phyloP scores from a whole-genome alignment of 2,797 vertebrate species.

The Pseudomugil gertrudae region DNA sequence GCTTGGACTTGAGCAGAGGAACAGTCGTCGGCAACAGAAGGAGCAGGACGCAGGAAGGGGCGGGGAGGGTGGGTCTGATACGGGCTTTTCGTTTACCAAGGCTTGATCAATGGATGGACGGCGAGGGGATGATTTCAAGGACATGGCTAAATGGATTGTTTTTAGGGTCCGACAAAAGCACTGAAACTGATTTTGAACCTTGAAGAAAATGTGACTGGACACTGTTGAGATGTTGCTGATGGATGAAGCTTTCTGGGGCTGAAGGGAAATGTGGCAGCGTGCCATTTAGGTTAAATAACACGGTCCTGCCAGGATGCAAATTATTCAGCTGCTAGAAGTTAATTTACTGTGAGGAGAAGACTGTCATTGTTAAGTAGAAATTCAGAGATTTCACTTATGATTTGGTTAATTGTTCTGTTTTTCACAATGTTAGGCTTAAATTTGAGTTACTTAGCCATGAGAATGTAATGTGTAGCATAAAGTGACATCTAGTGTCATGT shows the following conservation, averaged over 20 bases:
- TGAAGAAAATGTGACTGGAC: slow-evolving; percentile 79
- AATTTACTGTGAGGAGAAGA: slow-evolving; percentile 76
- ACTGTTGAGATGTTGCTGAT: slow-evolving; percentile 60
- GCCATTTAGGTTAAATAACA: slow-evolving; percentile 60
- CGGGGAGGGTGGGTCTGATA: slow-evolving; percentile 39
- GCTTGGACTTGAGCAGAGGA: slow-evolving; percentile 69
- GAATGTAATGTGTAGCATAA: slow-evolving; percentile 84
- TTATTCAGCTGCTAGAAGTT: slow-evolving; percentile 77
- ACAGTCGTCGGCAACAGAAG: slow-evolving; percentile 41
- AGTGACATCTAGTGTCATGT: slow-evolving; percentile 80
- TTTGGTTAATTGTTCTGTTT: slow-evolving; percentile 68
- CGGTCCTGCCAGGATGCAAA: slow-evolving; percentile 72
- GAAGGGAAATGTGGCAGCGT: slow-evolving; percentile 70
- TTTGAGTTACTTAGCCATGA: slow-evolving; percentile 82
- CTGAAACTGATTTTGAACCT: slow-evolving; percentile 80
- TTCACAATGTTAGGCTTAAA: slow-evolving; percentile 78
- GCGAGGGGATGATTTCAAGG: slow-evolving; percentile 58
- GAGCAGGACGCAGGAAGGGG: slow-evolving; percentile 33
- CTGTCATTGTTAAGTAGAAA: slow-evolving; percentile 69
- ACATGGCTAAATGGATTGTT: slow-evolving; percentile 62
- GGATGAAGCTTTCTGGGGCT: slow-evolving; percentile 71
- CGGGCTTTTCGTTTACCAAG: slow-evolving; percentile 63
- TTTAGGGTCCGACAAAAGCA: slow-evolving; percentile 76
- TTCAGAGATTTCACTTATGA: slow-evolving; percentile 72
- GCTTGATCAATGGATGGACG: slow-evolving; percentile 53